A percentile compares a stretch with the other conserved stretches of the same genome.
Conservation (phyloP, 1,140 invertebrate species). For the Varroa destructor region DNA sequence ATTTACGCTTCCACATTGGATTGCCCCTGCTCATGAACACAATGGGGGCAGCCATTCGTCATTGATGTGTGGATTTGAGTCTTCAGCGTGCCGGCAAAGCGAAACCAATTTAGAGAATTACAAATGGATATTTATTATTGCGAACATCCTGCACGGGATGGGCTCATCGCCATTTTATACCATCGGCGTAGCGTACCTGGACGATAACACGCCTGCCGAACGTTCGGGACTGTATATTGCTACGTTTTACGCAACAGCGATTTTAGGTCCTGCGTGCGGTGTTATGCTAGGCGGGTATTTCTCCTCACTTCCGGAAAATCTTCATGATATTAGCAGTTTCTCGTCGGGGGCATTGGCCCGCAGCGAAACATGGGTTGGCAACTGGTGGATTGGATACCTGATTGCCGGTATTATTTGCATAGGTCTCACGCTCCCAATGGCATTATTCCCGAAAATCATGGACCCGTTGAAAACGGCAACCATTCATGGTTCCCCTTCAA, state of each 20-base stretch:
- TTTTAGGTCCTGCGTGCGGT: constrained; percentile 14
- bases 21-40: constrained; percentile 14
- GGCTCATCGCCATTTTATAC: constrained; percentile 26
- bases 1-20: constrained; percentile 19
- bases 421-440: constrained; percentile 1
- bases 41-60: constrained; percentile 1
- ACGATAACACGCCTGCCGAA: constrained; percentile 19
- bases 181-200: constrained; percentile 17
- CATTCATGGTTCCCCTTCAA: not conserved
- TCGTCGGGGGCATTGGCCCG: constrained; percentile 7
- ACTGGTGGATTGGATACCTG: constrained; percentile 25
- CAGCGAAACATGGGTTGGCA: constrained; percentile 24
- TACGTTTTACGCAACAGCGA: constrained; percentile 24
- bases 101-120: constrained; percentile 21
- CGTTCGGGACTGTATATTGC: constrained; percentile 21
- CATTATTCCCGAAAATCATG: constrained; percentile 21
- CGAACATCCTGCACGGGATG: constrained; percentile 20
- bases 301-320: constrained; percentile 24
- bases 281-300: constrained; percentile 21
- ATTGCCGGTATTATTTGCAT: not conserved
- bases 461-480: constrained; percentile 5
- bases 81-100: constrained; percentile 15
- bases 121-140: constrained; percentile 27
- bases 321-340: constrained; percentile 11
- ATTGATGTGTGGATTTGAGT: constrained; percentile 9